Base-by-base conservation (phyloP, 2,797 vertebrate genomes). In the Lateolabrax maculatus region DNA sequence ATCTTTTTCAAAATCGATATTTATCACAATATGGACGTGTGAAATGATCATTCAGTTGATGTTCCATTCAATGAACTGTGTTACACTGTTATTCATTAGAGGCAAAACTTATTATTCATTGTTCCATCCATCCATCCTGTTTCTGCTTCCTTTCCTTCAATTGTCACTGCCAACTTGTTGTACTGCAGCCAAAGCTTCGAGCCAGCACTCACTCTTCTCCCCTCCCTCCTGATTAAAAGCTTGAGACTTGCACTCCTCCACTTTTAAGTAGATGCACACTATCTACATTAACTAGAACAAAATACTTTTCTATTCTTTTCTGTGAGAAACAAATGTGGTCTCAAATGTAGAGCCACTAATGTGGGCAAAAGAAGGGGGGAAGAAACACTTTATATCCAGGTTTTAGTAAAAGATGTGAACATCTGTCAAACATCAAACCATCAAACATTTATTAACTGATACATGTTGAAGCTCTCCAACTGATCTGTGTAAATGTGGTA, bases 141-240 rank as follows among this genome's bases (percentile, higher is more conserved):
- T 63, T 56, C 39, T 34, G 49, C 31, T 48, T 49, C 49, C 0
- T 31, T 6, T 43, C 29, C 25, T 29, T 75, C 39, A 23, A 36
- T n/a, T 60, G 65, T 43, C 9, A n/a, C 11, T 57, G 27, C 60
- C 46, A 68, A 11, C 55, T 67, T 4, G 18, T 71, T 19, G 16
- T 13, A n/a, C 53, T 56, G 49, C 61, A 56, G 55, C 75, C 62
- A 39, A 53, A 51, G 41, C 44, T 29, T 48, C 58, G 8, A 63
- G 60, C 27, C 37, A 66, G 49, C 55, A 23, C 31, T 60, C 51
- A 43, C 55, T 60, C 41, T 27, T 25, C 37, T 1, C 10, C 12
- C 29, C n/a, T 29, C 41, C 73, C 52, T 48, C 23, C 31, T 57
- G 60, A 77, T 71, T 61, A 71, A 78, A 80, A 52, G 25, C 61